Conservation (phyloP, 2,113 vertebrate genomes). For the Catagonus wagneri region DNA sequence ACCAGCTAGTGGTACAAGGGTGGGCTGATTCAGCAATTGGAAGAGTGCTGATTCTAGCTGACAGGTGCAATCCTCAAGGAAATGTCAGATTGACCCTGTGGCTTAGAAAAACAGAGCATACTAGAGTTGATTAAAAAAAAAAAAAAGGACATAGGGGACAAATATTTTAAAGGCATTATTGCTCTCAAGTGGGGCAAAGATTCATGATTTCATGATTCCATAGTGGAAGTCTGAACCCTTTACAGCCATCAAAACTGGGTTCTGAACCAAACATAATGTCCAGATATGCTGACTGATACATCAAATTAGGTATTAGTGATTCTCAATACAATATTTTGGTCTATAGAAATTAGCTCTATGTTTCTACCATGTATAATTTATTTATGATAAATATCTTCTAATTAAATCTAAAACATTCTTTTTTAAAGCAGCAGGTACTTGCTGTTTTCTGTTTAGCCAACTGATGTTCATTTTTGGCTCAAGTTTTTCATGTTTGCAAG, state of each 20-base stretch:
- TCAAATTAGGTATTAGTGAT: not conserved
- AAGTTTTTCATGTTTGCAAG: conserved; percentile 52
- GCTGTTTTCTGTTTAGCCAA: conserved; percentile 53
- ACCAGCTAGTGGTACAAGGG: not conserved
- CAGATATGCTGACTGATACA: not conserved
- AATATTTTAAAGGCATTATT: conserved; percentile 34
- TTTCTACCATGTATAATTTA: conserved; percentile 49
- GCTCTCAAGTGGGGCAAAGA: not conserved
- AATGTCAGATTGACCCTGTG: conserved; percentile 64
- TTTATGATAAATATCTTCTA: conserved; percentile 67
- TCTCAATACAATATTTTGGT: conserved; percentile 37
- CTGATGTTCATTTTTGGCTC: conserved; percentile 51
- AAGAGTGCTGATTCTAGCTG: conserved; percentile 44
- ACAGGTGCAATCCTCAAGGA: conserved; percentile 20
- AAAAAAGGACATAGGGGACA: conserved; percentile 18
- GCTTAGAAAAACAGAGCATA: conserved; percentile 42
- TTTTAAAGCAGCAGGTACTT: conserved; percentile 54
- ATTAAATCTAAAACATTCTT: conserved; percentile 66
- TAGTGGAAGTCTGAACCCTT: not conserved
- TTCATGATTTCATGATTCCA: not conserved
- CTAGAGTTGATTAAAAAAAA: conserved; percentile 9
- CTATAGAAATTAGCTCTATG: conserved; percentile 56
- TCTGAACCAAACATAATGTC: not conserved
- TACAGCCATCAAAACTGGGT: not conserved
- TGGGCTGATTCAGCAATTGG: conserved; percentile 65